These are phyloP conservation scores for Trachemys scripta DNA, from an alignment of 2,113 vertebrate genomes.

Conservation along the genomic window DNA sequence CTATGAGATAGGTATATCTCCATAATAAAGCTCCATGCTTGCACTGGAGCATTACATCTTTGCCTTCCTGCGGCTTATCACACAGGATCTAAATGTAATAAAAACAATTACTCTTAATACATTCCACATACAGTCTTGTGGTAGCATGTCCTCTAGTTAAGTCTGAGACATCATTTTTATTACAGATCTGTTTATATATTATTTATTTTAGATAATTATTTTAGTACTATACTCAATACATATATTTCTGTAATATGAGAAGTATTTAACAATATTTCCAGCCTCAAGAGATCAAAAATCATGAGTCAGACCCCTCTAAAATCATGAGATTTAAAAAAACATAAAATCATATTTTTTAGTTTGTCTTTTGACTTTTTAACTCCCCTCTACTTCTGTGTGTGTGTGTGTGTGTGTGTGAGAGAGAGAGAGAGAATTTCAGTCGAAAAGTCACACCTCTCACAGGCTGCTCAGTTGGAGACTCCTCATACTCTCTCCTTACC, in stretches of 20 bases:
- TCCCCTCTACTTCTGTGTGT: not conserved
- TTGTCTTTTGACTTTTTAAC: not conserved
- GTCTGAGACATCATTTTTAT: not conserved
- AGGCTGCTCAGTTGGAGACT: not conserved
- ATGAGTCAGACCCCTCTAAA: not conserved
- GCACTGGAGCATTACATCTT: not conserved
- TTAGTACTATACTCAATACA: not conserved
- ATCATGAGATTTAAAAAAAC: not conserved
- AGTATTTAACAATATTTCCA: not conserved
- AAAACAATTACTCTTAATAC: not conserved
- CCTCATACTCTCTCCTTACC: not conserved
- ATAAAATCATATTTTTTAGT: not conserved
- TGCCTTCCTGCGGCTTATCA: not conserved
- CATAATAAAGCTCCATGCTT: no score
- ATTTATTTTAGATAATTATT: no score
- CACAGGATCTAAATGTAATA: not conserved
- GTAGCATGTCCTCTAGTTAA: not conserved
- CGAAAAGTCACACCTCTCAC: not conserved
- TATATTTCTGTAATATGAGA: slow-evolving; percentile 46
- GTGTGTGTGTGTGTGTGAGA: not conserved
- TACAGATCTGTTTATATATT: not conserved
- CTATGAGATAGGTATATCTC: no score
- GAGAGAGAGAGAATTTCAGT: not conserved
- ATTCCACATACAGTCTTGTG: not conserved
- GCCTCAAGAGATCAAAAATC: not conserved